Conservation (phyloP, 2,797 vertebrate species). For the Intellagama lesueurii region DNA sequence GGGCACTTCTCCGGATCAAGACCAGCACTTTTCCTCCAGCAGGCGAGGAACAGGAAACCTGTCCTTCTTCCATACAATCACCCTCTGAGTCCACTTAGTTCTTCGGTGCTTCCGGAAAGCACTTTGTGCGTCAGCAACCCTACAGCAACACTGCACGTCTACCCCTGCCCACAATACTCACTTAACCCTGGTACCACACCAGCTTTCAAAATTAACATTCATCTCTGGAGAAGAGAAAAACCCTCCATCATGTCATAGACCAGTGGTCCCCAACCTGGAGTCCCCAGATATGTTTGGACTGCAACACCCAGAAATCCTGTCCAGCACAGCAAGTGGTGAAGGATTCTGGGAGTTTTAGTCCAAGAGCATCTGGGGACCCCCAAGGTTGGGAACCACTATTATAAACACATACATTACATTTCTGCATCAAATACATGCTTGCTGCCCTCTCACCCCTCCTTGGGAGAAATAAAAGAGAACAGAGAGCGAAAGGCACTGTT, state of each 20-base stretch:
- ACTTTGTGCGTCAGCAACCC: neutral
- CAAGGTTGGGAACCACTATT: no score
- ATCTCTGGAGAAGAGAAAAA: neutral
- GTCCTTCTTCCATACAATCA: neutral
- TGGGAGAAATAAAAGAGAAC: neutral
- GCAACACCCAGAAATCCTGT: no score
- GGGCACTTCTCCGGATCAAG: neutral
- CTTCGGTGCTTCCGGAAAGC: neutral
- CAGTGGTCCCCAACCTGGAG: no score
- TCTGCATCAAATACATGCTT: fast-evolving
- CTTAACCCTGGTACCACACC: neutral
- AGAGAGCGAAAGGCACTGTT: no score
- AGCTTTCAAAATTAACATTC: neutral
- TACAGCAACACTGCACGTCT: neutral
- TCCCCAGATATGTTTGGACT: no score
- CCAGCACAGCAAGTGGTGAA: no score
- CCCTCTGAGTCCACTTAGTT: neutral
- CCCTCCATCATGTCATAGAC: neutral
- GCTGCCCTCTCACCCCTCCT: neutral
- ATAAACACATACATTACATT: neutral
- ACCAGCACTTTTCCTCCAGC: neutral
- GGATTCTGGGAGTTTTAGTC: no score
- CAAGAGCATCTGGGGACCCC: no score
- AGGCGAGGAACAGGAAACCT: neutral
- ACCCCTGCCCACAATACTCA: neutral